These are phyloP conservation scores for Microcebus lehilahytsara DNA, from an alignment of 2,113 vertebrate genomes.

Conservation along the genomic window DNA sequence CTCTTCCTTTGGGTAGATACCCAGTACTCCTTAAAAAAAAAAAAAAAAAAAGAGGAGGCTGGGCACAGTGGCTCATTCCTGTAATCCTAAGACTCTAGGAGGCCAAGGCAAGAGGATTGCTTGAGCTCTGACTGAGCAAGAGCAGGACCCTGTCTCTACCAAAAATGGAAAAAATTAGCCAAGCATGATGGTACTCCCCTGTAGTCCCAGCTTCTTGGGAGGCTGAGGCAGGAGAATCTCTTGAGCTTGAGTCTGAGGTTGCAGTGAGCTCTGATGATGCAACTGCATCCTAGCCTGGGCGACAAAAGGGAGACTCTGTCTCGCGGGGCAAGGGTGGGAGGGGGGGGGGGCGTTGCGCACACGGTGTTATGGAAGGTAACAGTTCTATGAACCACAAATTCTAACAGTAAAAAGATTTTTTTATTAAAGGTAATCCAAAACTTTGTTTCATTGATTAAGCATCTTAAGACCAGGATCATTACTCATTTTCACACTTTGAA, in stretches of 20 bases:
- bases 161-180: neutral
- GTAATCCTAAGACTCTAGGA: neutral
- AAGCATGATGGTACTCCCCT: neutral
- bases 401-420: neutral
- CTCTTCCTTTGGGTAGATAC: no score
- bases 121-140: neutral
- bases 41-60: no score
- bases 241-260: neutral
- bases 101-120: neutral
- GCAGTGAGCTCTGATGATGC: neutral
- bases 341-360: no score
- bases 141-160: neutral
- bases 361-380: neutral
- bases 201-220: neutral
- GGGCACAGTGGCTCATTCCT: neutral
- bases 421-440: neutral
- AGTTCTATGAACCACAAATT: neutral
- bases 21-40: no score
- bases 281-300: neutral
- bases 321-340: neutral
- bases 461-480: neutral
- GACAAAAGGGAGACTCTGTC: neutral
- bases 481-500: neutral
- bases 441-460: neutral
- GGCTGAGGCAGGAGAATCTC: neutral